A percentile compares a stretch with the other conserved stretches of the same genome.
phyloP scores from a whole-genome alignment of 2,888 invertebrate species.

The Scaptomyza cyrtandrae region DNA sequence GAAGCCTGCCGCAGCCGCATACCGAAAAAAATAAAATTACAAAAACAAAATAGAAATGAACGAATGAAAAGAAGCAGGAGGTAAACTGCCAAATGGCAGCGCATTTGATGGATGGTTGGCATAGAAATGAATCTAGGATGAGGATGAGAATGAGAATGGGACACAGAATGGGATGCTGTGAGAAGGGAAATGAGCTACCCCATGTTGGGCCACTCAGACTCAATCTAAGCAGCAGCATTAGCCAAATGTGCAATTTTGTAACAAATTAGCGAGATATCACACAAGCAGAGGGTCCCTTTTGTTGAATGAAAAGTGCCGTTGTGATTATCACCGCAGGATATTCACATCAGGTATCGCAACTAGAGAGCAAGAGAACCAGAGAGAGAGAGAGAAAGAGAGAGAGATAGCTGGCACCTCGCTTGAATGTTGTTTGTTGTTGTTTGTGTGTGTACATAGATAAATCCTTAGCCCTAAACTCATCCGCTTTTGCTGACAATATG shows the following conservation, averaged over 20 bases:
- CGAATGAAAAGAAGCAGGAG: constrained; percentile 29
- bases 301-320: constrained; percentile 54
- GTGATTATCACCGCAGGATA: constrained; percentile 69
- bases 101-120: constrained; percentile 56
- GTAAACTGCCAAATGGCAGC: constrained; percentile 64
- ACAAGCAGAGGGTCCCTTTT: constrained; percentile 23
- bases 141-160: constrained; percentile 20
- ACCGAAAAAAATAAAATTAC: constrained; percentile 25
- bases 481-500: constrained; percentile 33
- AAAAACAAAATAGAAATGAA: constrained; percentile 7
- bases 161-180: constrained; percentile 6
- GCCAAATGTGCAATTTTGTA: constrained; percentile 78
- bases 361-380: too few species aligned
- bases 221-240: constrained; percentile 9
- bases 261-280: constrained; percentile 69
- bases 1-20: constrained; percentile 7
- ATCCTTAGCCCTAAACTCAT: constrained; percentile 40
- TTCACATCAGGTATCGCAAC: constrained; percentile 30
- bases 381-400: too few species aligned
- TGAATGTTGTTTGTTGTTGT: background rate
- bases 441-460: constrained; percentile 8
- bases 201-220: constrained; percentile 37
- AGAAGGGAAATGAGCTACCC: constrained; percentile 46
- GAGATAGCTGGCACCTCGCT: constrained; percentile 12
- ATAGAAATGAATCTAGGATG: constrained; percentile 32